phyloP scores from a whole-genome alignment of 1,140 invertebrate species.

The Parasteatoda tepidariorum region DNA sequence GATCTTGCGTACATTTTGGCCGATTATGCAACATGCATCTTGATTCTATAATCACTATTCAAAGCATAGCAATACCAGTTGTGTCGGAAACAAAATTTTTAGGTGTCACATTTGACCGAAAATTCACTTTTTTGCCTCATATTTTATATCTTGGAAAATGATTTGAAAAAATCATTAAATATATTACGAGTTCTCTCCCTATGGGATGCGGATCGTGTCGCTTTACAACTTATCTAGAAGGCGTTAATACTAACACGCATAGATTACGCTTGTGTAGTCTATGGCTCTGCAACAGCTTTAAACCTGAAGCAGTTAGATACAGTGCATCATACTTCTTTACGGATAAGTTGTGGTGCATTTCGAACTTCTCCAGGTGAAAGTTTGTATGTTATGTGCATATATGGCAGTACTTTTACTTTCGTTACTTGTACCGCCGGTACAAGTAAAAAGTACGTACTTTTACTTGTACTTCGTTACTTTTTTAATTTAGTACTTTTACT shows the following conservation, averaged over 20 bases:
- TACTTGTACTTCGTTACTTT: no score
- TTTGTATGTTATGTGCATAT: no score
- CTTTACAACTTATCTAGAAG: neutral
- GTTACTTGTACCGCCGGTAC: no score
- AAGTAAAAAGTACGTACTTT: no score
- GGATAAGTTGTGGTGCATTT: neutral
- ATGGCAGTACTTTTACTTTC: no score
- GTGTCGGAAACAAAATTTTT: no score
- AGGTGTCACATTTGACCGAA: no score
- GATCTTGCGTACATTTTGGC: neutral
- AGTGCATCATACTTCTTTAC: neutral
- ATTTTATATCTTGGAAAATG: neutral
- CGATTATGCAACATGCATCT: neutral
- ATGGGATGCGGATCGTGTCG: neutral
- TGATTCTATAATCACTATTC: neutral
- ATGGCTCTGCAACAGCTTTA: constrained; percentile 20
- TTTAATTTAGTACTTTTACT: no score
- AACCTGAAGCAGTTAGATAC: neutral
- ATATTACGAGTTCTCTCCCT: neutral
- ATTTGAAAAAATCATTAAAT: neutral
- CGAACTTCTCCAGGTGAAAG: neutral
- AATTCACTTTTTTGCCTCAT: constrained; percentile 11
- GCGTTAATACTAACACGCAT: constrained; percentile 49
- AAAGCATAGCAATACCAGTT: neutral
- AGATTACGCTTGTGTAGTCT: constrained; percentile 48